Evolutionary conservation across 2,888 invertebrate species (phyloP).

Genomic region (Orthosia gothica): DNA sequence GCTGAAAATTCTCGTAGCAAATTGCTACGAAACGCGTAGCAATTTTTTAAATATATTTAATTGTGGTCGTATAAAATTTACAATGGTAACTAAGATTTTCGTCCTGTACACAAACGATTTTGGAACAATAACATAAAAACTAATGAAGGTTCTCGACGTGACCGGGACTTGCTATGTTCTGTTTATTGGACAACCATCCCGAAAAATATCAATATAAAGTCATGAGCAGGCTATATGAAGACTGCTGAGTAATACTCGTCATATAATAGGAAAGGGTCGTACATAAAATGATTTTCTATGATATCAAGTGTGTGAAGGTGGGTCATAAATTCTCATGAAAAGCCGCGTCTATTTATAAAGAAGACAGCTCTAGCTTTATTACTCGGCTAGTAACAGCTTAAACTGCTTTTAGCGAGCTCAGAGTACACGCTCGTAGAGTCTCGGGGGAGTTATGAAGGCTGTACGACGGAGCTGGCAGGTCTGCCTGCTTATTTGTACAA

Average conservation of each 20-base stretch:
- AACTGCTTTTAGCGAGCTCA: conserved; percentile 74
- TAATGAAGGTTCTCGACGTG: conserved; percentile 64
- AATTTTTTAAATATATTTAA: neutral
- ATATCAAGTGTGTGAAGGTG: conserved; percentile 55
- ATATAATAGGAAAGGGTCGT: conserved; percentile 59
- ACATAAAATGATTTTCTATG: conserved; percentile 59
- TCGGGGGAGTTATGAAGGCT: conserved; percentile 75
- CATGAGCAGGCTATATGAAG: conserved; percentile 52
- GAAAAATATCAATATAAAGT: conserved; percentile 55
- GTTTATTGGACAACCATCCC: conserved; percentile 53
- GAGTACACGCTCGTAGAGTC: conserved; percentile 69
- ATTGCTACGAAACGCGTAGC: conserved; percentile 39
- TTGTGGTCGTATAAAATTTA: neutral
- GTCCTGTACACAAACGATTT: conserved; percentile 43
- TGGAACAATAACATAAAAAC: conserved; percentile 62
- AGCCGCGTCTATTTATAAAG: conserved; percentile 58
- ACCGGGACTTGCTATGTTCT: conserved; percentile 48
- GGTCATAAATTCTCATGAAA: conserved; percentile 62
- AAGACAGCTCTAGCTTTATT: conserved; percentile 68
- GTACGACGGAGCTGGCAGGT: conserved; percentile 61
- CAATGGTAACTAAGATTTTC: conserved; percentile 28
- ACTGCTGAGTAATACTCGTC: conserved; percentile 63
- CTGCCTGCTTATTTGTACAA: conserved; percentile 83
- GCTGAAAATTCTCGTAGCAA: conserved; percentile 26
- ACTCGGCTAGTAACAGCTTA: conserved; percentile 75